Percentiles rank a stretch among this genome's conserved stretches.
Conservation (phyloP, 2,113 vertebrate genomes). For the Typhlomys cinereus region DNA sequence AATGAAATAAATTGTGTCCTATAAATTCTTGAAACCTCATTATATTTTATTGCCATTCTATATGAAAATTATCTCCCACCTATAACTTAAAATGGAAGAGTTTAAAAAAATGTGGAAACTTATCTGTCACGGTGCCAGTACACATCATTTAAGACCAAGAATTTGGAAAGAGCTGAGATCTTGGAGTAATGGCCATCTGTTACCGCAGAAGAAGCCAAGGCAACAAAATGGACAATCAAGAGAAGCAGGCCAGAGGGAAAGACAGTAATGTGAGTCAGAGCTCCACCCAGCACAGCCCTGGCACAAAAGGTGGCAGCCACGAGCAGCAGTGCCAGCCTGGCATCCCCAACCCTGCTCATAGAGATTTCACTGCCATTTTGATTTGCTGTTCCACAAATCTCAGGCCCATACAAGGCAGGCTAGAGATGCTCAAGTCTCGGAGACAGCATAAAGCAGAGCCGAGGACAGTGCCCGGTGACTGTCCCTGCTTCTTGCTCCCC, state of each 20-base stretch:
- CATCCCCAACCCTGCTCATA: background rate
- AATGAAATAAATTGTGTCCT: conserved; percentile 68
- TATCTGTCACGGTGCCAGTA: background rate
- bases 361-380: background rate
- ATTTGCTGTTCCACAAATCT: background rate
- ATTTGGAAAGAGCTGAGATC: background rate
- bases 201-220: background rate
- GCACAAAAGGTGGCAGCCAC: no score
- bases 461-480: background rate
- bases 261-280: background rate
- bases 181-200: background rate
- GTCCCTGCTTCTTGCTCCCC: background rate
- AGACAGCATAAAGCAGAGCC: background rate
- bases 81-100: conserved; percentile 36
- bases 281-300: accelerated
- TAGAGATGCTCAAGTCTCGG: background rate
- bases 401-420: no score
- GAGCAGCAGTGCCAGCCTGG: no score
- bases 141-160: background rate
- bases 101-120: background rate
- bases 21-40: conserved; percentile 54
- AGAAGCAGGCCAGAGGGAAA: no score
- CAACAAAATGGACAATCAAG: background rate
- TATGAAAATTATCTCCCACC: conserved; percentile 46
- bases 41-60: conserved; percentile 34